A percentile compares a stretch with the other conserved stretches of the same genome.
These are phyloP conservation scores for Karalla daura DNA, from an alignment of 2,797 vertebrate genomes.

Conservation along the genomic window DNA sequence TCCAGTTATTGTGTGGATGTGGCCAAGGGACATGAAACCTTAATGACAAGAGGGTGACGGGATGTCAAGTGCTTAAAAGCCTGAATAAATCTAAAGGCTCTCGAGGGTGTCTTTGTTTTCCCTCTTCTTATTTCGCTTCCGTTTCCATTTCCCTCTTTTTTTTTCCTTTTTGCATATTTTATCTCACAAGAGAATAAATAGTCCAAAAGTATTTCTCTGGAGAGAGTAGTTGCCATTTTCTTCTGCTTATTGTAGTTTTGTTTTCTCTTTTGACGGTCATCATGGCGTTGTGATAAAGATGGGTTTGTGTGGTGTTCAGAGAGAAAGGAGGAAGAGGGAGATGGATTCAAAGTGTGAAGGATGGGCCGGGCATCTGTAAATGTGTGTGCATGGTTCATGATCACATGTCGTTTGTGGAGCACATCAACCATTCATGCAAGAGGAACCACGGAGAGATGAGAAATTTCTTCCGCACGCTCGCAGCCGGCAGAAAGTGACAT, in stretches of 20 bases:
- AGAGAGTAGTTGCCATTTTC: conserved; percentile 26
- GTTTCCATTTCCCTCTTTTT: conserved; percentile 14
- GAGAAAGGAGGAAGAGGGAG: background rate
- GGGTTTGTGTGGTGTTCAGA: too few relatives aligned
- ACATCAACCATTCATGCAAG: conserved; percentile 69
- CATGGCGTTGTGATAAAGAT: conserved; percentile 33
- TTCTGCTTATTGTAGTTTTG: conserved; percentile 31
- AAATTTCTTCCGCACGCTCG: conserved; percentile 47
- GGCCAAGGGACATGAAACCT: conserved; percentile 64
- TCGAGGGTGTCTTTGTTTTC: conserved; percentile 57
- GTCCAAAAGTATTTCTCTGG: conserved; percentile 32
- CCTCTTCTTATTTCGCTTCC: conserved; percentile 8
- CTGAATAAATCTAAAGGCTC: conserved; percentile 70
- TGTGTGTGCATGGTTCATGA: conserved; percentile 54
- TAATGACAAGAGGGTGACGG: conserved; percentile 72
- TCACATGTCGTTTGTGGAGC: conserved; percentile 66
- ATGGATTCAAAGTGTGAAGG: conserved; percentile 8
- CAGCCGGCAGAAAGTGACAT: conserved; percentile 68
- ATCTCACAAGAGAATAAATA: conserved; percentile 40
- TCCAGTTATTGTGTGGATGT: conserved; percentile 57
- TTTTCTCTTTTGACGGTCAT: conserved; percentile 21
- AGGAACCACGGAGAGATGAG: conserved; percentile 61
- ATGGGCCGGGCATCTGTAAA: conserved; percentile 37
- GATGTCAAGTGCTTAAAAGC: conserved; percentile 72
- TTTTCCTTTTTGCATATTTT: conserved; percentile 49